Base-by-base conservation (phyloP, 2,888 invertebrate species). In the Aporophyla lueneburgensis region DNA sequence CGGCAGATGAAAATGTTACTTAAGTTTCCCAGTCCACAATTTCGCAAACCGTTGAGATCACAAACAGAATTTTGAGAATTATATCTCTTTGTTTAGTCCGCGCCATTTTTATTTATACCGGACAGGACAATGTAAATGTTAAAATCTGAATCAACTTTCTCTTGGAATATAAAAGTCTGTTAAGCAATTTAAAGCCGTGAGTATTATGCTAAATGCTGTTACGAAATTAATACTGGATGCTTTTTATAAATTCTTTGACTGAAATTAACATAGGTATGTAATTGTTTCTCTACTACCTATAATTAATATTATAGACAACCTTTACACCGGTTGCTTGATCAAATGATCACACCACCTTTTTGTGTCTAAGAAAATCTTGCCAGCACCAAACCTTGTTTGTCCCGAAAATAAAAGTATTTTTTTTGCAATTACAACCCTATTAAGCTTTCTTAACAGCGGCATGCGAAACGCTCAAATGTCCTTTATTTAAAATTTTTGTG, bases 361-460 rank as follows among this genome's bases (percentile, higher is more conserved):
- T 59, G 10, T 59, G 5, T 59, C 19, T 19, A 5, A 21, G 21
- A 49, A 58, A 24, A 27, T 12, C 0, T 10, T 14, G 54, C n/a
- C 4, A 46, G 5, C 19, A 40, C 14, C 9, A 5, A 62, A 14
- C n/a, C 3, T 10, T 40, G 3, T 10, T 12, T 16, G 7, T 62
- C 27, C 10, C 14, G 19, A 70, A 76, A 69, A 65, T 46, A 16
- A 51, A 5, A 14, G 0, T 0, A 0, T 54, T 67, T 71, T 76
- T 76, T 83, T 68, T 68, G 7, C 58, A 61, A 58, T 83, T 59
- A 21, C 87, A 88, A 74, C 87, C 88, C 88, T 88, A 78, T 5
- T 61, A 12, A 65, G 81, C 93, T 94, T 93, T 90, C 91, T 89
- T 88, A 88, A 90, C 89, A 88, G 84, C 66, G 71, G 89, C 91